Percentiles rank a stretch among this genome's conserved stretches.
phyloP scores from a whole-genome alignment of 2,888 invertebrate genomes.

The Alentia gelatinosa region DNA sequence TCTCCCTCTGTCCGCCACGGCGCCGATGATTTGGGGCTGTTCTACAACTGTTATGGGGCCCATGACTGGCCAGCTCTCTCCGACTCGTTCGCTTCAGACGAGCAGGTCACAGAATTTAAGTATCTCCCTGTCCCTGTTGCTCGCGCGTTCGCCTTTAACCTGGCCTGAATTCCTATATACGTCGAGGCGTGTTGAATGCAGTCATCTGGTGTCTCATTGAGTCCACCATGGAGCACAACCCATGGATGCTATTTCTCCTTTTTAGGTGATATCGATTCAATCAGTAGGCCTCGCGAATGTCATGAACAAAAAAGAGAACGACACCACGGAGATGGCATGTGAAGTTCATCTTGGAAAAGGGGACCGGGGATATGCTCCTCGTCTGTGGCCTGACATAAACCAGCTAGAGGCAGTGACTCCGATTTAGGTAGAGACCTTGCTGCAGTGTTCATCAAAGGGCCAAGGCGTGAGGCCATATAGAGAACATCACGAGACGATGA shows the following conservation, averaged over 20 bases:
- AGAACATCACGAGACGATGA: not conserved
- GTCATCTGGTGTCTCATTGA: not conserved
- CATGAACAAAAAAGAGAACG: too few species aligned
- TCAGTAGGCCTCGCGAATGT: too few species aligned
- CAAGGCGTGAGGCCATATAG: not conserved
- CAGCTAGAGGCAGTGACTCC: not conserved
- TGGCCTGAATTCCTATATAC: not conserved
- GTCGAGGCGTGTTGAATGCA: not conserved
- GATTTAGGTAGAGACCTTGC: not conserved
- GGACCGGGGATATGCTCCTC: not conserved
- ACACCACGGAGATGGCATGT: too few species aligned
- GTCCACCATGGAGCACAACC: too few species aligned
- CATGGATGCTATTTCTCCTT: too few species aligned
- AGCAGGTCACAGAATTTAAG: not conserved
- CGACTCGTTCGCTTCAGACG: not conserved
- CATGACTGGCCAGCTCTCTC: not conserved
- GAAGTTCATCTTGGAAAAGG: too few species aligned
- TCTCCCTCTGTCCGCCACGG: not conserved
- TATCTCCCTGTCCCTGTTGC: not conserved
- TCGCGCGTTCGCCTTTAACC: not conserved
- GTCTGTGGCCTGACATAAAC: not conserved
- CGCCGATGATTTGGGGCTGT: not conserved
- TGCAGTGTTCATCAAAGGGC: not conserved
- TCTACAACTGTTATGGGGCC: slow-evolving; percentile 41
- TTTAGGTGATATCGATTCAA: too few species aligned